Conservation (phyloP, 2,113 vertebrate species). For the Hylia prasina region DNA sequence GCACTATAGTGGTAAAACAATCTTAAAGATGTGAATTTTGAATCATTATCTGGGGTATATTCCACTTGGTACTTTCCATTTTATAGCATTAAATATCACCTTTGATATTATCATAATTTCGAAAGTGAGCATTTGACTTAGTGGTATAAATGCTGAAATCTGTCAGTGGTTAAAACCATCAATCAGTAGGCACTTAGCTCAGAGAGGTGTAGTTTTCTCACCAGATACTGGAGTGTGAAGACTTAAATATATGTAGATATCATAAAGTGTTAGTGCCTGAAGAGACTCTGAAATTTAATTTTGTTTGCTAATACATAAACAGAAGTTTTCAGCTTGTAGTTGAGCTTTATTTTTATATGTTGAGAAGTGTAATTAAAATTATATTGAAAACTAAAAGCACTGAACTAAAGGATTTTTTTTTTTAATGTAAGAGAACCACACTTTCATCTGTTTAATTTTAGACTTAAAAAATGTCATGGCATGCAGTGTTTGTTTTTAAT, state of each 20-base stretch:
- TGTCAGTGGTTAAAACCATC: background rate
- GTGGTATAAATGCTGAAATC: background rate
- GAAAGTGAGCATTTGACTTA: background rate
- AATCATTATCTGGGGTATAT: background rate
- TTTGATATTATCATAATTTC: background rate
- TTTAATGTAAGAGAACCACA: background rate
- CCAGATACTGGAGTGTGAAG: background rate
- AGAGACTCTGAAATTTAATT: background rate
- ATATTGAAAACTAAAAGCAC: background rate
- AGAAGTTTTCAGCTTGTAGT: background rate
- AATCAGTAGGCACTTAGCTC: background rate
- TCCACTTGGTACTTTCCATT: background rate
- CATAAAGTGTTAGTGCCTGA: background rate
- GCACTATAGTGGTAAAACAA: background rate
- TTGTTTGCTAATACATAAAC: background rate
- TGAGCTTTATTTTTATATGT: slow-evolving; percentile 49
- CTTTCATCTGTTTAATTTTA: background rate
- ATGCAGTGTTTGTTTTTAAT: background rate
- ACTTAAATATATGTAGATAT: background rate
- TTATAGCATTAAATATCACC: background rate
- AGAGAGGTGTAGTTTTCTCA: background rate
- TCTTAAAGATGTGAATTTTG: background rate
- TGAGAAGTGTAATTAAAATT: slow-evolving; percentile 1
- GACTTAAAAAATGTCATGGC: background rate
- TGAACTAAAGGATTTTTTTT: background rate